A percentile compares a stretch with the other conserved stretches of the same genome.
These are phyloP conservation scores for Callimorpha dominula DNA, from an alignment of 2,888 invertebrate genomes.

Conservation along the genomic window DNA sequence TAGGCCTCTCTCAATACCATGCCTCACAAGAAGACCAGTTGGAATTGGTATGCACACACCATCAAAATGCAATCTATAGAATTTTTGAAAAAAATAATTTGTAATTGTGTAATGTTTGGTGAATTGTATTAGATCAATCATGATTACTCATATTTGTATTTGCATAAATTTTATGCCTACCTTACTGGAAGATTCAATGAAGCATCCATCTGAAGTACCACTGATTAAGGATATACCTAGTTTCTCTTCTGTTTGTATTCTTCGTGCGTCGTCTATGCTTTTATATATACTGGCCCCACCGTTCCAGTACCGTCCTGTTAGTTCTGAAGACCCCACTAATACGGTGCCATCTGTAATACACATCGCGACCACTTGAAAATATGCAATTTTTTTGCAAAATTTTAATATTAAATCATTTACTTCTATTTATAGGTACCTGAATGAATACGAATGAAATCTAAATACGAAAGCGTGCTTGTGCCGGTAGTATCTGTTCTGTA, in stretches of 20 bases:
- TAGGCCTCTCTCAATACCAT: too few relatives aligned
- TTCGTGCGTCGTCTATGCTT: conserved; percentile 60
- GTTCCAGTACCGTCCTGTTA: conserved; percentile 83
- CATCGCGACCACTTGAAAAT: not conserved
- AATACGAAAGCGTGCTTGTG: conserved; percentile 68
- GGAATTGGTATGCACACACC: too few relatives aligned
- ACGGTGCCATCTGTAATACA: conserved; percentile 73
- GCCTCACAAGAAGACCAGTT: too few relatives aligned
- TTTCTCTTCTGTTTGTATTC: conserved; percentile 56
- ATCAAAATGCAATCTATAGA: too few relatives aligned
- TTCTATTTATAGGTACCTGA: conserved; percentile 57
- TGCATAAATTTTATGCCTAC: conserved; percentile 46
- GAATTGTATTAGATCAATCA: too few relatives aligned
- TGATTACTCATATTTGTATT: too few relatives aligned
- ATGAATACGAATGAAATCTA: conserved; percentile 75
- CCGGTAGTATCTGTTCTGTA: conserved; percentile 77
- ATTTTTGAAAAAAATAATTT: too few relatives aligned
- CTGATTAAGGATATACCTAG: conserved; percentile 67
- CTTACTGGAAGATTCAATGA: conserved; percentile 71
- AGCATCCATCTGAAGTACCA: conserved; percentile 80
- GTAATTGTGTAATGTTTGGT: too few relatives aligned
- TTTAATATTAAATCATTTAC: not conserved
- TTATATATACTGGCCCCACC: conserved; percentile 73
- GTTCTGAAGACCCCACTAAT: conserved; percentile 78
- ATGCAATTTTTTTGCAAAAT: not conserved